Evolutionary conservation across 2,888 invertebrate species (phyloP).

Genomic region (Melieria omissa): DNA sequence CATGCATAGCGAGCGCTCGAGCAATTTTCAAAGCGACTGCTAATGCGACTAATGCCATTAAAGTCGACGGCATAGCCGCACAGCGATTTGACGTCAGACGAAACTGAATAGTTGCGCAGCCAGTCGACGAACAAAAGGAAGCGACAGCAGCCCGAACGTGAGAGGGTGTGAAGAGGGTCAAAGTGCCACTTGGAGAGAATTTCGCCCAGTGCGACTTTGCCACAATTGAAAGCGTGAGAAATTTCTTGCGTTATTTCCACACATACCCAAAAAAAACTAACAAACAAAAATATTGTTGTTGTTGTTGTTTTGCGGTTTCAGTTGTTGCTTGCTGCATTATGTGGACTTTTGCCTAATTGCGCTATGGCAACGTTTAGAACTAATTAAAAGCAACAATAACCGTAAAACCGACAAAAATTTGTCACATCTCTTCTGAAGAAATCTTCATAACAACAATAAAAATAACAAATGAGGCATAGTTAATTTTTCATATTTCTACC

Average conservation of each 20-base stretch:
- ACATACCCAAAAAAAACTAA: too few species aligned
- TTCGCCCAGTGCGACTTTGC: background rate
- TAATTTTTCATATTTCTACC: too few species aligned
- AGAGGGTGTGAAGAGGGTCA: conserved; percentile 13
- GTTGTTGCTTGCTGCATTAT: background rate
- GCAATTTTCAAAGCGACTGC: conserved; percentile 25
- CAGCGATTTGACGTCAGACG: conserved; percentile 14
- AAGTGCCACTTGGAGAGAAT: background rate
- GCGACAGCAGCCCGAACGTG: conserved; percentile 11
- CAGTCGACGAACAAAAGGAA: conserved; percentile 3
- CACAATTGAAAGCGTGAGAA: conserved; percentile 30
- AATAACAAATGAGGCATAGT: too few species aligned
- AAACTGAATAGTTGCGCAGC: background rate
- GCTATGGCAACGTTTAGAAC: conserved; percentile 11
- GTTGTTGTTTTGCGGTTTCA: conserved; percentile 1
- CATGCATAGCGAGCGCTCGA: background rate
- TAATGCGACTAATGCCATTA: conserved; percentile 35
- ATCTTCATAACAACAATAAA: background rate
- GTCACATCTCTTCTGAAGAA: conserved; percentile 18
- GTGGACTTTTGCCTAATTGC: conserved; percentile 9
- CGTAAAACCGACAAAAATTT: conserved; percentile 20
- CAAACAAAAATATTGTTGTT: background rate
- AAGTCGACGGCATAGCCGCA: conserved; percentile 1
- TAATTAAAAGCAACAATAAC: conserved; percentile 33
- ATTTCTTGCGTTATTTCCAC: background rate